Evolutionary conservation across 2,888 invertebrate genomes (phyloP).

Genomic region (Diaperis boleti): DNA sequence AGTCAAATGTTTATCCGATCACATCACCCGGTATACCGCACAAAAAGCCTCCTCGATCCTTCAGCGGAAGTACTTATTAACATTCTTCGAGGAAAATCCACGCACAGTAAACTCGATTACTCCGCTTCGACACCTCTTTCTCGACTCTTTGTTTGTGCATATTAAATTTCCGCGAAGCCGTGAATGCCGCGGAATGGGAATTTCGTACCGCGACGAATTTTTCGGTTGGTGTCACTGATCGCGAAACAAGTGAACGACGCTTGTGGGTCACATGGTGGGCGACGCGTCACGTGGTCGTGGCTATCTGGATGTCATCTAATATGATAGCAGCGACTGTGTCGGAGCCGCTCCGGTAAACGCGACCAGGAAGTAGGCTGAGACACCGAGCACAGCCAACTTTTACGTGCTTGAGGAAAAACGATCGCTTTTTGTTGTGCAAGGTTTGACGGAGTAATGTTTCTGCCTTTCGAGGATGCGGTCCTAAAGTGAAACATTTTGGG

Average conservation of each 20-base stretch:
- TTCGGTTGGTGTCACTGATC: background rate
- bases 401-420: conserved; percentile 4
- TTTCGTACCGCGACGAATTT: conserved; percentile 1
- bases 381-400: conserved; percentile 20
- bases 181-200: background rate
- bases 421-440: background rate
- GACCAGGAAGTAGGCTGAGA: conserved; percentile 22
- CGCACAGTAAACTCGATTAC: no score
- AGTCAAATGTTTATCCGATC: no score
- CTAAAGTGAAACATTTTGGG: no score
- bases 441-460: no score
- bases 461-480: no score
- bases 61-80: no score
- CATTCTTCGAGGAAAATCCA: no score
- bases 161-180: background rate
- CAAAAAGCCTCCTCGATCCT: no score
- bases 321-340: conserved; percentile 22
- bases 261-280: conserved; percentile 12
- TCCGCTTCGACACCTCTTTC: no score
- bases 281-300: conserved; percentile 7
- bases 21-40: no score
- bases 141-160: background rate
- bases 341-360: conserved; percentile 33
- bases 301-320: conserved; percentile 26
- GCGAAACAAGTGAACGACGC: conserved; percentile 1